Base-by-base conservation (phyloP, 2,113 vertebrate species). In the Rhinopithecus roxellana region DNA sequence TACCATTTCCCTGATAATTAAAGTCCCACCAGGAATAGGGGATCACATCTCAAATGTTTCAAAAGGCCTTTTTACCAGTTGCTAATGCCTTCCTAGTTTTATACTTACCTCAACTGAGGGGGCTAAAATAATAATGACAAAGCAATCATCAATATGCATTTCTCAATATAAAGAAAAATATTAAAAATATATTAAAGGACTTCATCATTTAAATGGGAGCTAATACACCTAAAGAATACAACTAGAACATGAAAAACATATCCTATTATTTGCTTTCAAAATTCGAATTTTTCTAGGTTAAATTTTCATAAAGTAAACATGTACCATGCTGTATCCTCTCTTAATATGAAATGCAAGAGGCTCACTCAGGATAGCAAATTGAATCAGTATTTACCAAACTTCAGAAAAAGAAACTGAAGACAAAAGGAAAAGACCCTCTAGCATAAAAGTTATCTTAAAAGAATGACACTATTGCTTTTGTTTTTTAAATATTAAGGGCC, bases 361-460 rank as follows among this genome's bases (percentile, higher is more conserved):
- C 2, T 77, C 45, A 86, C 20, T 92, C n/a, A 88, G n/a, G 55
- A 92, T 16, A 93, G 74, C 52, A 92, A 97, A 89, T 0, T 70
- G 30, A 94, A 82, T 86, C 50, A 79, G 45, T 83, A 72, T 78
- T 97, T 93, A 82, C n/a, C 55, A 89, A 67, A 95, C 77, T 95
- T 92, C 14, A 87, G 40, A 95, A 90, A 94, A 95, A 90, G 61
- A 91, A 70, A 81, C 35, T 67, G 23, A 89, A 90, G 32, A 86
- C n/a, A 82, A 80, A 77, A 92, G 57, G 12, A 79, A 97, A 87
- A 87, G 6, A 89, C 11, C 27, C 32, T 88, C 96, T 55, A 91
- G 78, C 17, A 97, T 57, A 59, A 82, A 88, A 81, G 25, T 70
- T 27, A 91, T 69, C 48, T 80, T 93, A 55, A 89, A 27, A 84